Base-by-base conservation (phyloP, 92 coral and sea anemone genomes). In the Blastomussa wellsi region DNA sequence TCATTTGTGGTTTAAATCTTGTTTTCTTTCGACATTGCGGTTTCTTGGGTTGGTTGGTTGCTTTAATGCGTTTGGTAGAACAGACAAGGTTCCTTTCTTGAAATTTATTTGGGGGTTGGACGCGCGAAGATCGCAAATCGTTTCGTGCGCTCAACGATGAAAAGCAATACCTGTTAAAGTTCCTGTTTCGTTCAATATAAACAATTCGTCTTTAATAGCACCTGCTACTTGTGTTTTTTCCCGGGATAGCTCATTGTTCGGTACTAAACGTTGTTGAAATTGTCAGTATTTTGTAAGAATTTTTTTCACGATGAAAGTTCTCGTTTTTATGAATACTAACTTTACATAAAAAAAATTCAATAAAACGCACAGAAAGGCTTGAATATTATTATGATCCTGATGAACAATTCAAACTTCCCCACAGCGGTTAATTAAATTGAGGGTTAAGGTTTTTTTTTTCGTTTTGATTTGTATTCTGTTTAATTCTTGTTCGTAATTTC, bases 151-250 rank as follows among this genome's bases (percentile, higher is more conserved):
- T 13, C 62, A 20, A n/a, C n/a, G n/a, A n/a, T 28, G 33, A 42
- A 7, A 49, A 44, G 57, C 24, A n/a, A n/a, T 28, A 72, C 86
- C 79, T 65, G 87, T 75, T 74, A 83, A 83, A 22, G 47, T 57
- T 60, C 87, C 72, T 83, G 79, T 28, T 65, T 59, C 31, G 20
- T 64, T 59, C 48, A 83, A 41, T 36, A 20, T 5, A 64, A 57
- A 83, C 74, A 73, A n/a, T 37, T 7, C 28, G 36, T 35, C 15
- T 32, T 36, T 31, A 52, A 22, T 33, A n/a, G 36, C 74, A 83
- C 87, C 87, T 60, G 87, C 74, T 8, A 42, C 74, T 38, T 74
- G 48, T 57, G 19, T 20, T 44, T 55, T 83, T 72, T 31, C 87
- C 80, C 65, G 87, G 87, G 74, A 60, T 29, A 59, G 32, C 60